Percentiles rank a stretch among this genome's conserved stretches.
These are phyloP conservation scores for Polypedilum pembai DNA, from an alignment of 1,140 invertebrate species.

Conservation along the genomic window DNA sequence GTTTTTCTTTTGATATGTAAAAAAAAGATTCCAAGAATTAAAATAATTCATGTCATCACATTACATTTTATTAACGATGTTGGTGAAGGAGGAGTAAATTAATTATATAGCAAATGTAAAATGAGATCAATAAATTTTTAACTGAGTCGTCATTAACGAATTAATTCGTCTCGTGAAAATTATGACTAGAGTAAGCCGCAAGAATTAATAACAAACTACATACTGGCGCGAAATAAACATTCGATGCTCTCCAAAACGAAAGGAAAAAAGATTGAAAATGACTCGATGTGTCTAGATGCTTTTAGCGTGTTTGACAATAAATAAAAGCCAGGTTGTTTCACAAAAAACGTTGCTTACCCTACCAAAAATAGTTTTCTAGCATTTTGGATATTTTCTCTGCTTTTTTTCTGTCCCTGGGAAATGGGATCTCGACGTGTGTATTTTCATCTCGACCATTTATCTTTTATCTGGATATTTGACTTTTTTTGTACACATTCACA, in stretches of 20 bases:
- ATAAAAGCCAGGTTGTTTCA: neutral
- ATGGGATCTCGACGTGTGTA: neutral
- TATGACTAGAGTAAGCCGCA: conserved; percentile 16
- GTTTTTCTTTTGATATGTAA: too few species aligned
- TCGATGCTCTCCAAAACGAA: neutral
- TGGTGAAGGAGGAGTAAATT: too few species aligned
- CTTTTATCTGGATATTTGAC: neutral
- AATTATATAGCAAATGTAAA: neutral
- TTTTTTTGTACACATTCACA: neutral
- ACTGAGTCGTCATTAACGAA: neutral
- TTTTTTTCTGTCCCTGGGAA: neutral
- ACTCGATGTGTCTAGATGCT: neutral
- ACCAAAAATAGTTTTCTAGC: conserved; percentile 18
- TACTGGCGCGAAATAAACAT: conserved; percentile 20
- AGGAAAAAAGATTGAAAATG: conserved; percentile 1
- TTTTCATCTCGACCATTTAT: conserved; percentile 4
- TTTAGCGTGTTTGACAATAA: conserved; percentile 6
- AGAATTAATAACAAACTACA: neutral
- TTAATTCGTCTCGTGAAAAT: neutral
- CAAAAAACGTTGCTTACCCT: neutral
- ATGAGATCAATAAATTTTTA: neutral
- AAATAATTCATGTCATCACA: too few species aligned
- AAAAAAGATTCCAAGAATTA: too few species aligned
- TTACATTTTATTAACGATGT: too few species aligned
- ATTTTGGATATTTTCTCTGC: neutral